Conservation (phyloP, 2,797 vertebrate species). For the Karalla daura region DNA sequence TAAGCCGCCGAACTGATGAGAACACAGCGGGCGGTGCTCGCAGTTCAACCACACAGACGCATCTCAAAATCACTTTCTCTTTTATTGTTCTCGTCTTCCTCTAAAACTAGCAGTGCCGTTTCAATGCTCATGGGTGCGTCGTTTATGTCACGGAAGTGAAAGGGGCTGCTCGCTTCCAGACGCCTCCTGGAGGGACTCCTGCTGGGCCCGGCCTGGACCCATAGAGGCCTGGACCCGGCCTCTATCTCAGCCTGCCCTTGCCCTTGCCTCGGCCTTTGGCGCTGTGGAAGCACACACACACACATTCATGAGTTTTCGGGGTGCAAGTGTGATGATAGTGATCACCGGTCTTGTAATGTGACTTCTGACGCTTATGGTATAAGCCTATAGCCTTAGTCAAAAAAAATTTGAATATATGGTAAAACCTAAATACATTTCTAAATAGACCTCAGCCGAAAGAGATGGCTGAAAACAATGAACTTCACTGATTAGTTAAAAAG, state of each 20-base stretch:
- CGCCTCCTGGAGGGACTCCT: conserved; percentile 16
- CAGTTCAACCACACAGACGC: background rate
- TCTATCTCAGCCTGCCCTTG: conserved; percentile 78
- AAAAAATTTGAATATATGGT: too few relatives aligned
- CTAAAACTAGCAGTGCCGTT: conserved; percentile 22
- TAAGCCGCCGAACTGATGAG: background rate
- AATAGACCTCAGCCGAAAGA: too few relatives aligned
- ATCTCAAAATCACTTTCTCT: conserved; percentile 9
- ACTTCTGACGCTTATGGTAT: too few relatives aligned
- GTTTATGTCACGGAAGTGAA: background rate
- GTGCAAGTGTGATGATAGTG: background rate
- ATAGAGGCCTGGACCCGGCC: too few relatives aligned
- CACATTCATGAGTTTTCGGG: background rate
- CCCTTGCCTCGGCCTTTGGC: conserved; percentile 82
- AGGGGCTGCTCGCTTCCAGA: conserved; percentile 16
- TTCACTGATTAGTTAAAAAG: too few relatives aligned
- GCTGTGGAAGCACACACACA: conserved; percentile 63
- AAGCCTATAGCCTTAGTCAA: too few relatives aligned
- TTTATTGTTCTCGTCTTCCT: conserved; percentile 59
- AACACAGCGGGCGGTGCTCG: background rate
- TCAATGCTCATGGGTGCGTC: conserved; percentile 26
- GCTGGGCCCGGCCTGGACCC: too few relatives aligned
- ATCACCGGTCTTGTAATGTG: too few relatives aligned
- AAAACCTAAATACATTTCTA: too few relatives aligned
- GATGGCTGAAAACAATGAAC: too few relatives aligned